Conservation (phyloP, 2,888 invertebrate genomes). For the Pasiphila rectangulata region DNA sequence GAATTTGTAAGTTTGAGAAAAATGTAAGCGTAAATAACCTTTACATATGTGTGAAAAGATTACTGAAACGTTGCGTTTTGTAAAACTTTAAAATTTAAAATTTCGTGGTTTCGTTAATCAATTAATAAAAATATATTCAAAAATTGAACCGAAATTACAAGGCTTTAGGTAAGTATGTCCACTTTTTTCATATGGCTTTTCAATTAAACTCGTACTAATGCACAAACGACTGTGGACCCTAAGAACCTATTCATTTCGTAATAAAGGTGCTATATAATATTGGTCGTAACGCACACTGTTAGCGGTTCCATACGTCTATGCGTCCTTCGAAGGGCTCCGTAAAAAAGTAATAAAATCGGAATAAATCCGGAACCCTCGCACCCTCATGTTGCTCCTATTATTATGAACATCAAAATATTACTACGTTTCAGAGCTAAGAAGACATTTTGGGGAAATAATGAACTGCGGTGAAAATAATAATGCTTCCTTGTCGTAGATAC, state of each 20-base stretch:
- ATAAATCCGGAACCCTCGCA: conserved; percentile 67
- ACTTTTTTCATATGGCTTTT: background rate
- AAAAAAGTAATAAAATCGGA: conserved; percentile 78
- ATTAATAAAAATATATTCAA: too few species aligned
- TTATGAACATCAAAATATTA: conserved; percentile 74
- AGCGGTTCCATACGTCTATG: conserved; percentile 47
- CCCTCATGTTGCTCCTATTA: conserved; percentile 66
- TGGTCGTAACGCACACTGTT: conserved; percentile 59
- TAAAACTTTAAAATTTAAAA: too few species aligned
- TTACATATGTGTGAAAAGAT: too few species aligned
- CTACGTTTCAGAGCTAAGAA: conserved; percentile 43
- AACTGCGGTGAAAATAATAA: conserved; percentile 29
- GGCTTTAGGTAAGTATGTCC: too few species aligned
- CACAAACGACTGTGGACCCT: conserved; percentile 21
- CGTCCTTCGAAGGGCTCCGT: conserved; percentile 61
- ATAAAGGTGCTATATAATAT: conserved; percentile 48
- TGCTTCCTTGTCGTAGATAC: too few species aligned
- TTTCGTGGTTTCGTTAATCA: too few species aligned
- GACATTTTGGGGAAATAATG: conserved; percentile 44
- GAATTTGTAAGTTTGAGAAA: too few species aligned
- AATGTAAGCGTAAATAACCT: too few species aligned
- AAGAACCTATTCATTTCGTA: conserved; percentile 32
- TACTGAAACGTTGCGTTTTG: too few species aligned
- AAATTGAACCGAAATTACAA: too few species aligned
- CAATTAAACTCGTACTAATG: conserved; percentile 4